phyloP scores from a whole-genome alignment of 2,888 invertebrate species.

The Chaitophorus viminalis region DNA sequence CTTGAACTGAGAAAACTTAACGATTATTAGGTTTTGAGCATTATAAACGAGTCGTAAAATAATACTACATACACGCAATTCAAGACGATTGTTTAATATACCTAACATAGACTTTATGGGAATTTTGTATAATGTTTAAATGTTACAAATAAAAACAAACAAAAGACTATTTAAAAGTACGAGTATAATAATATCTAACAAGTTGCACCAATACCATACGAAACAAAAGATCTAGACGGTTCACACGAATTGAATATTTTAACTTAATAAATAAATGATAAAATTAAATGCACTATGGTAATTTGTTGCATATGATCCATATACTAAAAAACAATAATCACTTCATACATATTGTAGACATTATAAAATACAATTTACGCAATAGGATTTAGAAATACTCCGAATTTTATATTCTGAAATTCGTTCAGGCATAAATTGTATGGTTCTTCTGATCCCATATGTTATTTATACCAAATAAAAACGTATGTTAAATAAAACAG shows the following conservation, averaged over 20 bases:
- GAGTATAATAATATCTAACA: slow-evolving; percentile 8
- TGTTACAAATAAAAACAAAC: slow-evolving; percentile 26
- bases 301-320: neutral
- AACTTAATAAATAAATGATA: neutral
- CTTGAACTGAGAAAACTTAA: slow-evolving; percentile 7
- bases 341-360: neutral
- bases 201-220: neutral
- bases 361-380: neutral
- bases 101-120: neutral
- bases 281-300: neutral
- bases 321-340: neutral
- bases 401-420: neutral
- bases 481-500: neutral
- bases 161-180: slow-evolving; percentile 46
- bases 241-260: neutral
- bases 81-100: slow-evolving; percentile 28
- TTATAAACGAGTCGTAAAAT: slow-evolving; percentile 38
- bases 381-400: neutral
- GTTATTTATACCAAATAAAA: neutral
- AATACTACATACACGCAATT: neutral
- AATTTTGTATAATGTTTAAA: slow-evolving; percentile 26
- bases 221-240: slow-evolving; percentile 7
- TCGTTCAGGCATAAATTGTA: neutral
- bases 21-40: slow-evolving; percentile 27
- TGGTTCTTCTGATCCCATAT: neutral